Conservation (phyloP, 1,140 invertebrate genomes). For the Caenorhabditis latens region DNA sequence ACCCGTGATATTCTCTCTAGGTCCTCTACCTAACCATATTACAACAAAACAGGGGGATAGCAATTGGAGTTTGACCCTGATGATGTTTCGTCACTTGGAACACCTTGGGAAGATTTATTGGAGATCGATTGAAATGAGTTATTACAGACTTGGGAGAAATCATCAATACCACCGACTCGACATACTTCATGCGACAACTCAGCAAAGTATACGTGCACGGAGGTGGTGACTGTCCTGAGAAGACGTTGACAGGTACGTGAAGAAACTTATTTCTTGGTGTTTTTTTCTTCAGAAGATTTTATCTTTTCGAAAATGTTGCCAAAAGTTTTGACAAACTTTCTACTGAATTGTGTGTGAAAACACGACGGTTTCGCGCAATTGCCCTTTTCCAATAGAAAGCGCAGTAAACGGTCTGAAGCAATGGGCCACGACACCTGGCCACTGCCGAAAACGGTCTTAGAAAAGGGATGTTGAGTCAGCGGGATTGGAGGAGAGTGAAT, state of each 20-base stretch:
- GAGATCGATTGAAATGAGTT: background rate
- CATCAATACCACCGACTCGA: conserved; percentile 64
- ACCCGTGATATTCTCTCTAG: background rate
- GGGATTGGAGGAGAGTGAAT: conserved; percentile 1
- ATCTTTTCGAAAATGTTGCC: conserved; percentile 13
- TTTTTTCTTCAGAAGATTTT: conserved; percentile 3
- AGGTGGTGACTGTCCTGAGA: conserved; percentile 86
- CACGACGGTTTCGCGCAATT: conserved; percentile 33
- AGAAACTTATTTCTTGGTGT: background rate
- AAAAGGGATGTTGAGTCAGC: conserved; percentile 46
- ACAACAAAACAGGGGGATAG: background rate
- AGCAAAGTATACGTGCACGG: conserved; percentile 81
- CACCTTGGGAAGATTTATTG: conserved; percentile 1
- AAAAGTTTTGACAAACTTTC: conserved; percentile 20
- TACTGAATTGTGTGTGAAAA: conserved; percentile 35
- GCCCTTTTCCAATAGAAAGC: background rate
- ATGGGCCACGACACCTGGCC: conserved; percentile 44
- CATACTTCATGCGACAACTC: conserved; percentile 60
- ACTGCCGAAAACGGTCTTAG: conserved; percentile 17
- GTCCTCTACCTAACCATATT: background rate
- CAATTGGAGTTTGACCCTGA: conserved; percentile 30
- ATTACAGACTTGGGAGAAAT: conserved; percentile 63
- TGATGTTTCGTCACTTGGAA: background rate
- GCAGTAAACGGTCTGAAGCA: conserved; percentile 16
- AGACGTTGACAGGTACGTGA: conserved; percentile 81